phyloP scores from a whole-genome alignment of 1,140 invertebrate species.

The Trypoxylus dichotomus region DNA sequence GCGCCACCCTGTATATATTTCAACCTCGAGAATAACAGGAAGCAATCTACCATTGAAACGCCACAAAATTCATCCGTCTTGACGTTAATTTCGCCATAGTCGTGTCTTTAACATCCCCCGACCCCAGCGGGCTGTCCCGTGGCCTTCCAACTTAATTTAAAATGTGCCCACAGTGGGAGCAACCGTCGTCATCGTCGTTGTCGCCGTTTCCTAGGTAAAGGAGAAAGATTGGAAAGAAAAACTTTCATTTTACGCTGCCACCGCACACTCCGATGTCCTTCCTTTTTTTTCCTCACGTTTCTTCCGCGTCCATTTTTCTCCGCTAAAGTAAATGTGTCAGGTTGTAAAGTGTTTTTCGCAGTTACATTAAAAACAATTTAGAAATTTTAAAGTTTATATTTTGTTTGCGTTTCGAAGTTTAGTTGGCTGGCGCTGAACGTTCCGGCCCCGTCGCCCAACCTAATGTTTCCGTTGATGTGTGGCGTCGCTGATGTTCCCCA shows the following conservation, averaged over 20 bases:
- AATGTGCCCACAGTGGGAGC: neutral
- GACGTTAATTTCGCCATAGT: neutral
- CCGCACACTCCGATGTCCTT: neutral
- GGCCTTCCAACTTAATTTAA: constrained; percentile 13
- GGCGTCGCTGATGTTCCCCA: neutral
- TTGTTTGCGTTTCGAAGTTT: constrained; percentile 5
- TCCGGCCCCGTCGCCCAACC: neutral
- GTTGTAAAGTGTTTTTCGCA: constrained; percentile 23
- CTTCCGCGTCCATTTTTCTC: neutral
- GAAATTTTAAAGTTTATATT: constrained; percentile 19
- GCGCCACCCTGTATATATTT: too few relatives aligned
- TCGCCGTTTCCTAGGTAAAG: neutral
- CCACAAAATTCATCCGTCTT: neutral
- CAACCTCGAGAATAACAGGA: too few relatives aligned
- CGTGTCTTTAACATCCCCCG: neutral
- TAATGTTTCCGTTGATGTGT: neutral
- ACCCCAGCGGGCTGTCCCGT: neutral
- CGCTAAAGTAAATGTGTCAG: neutral
- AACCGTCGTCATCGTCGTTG: neutral
- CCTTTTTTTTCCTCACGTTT: too few relatives aligned
- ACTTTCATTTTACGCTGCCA: neutral
- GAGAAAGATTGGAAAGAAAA: neutral
- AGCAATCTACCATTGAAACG: neutral
- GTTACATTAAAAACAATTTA: constrained; percentile 26
- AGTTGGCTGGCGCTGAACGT: neutral